These are phyloP conservation scores for Drosophila kambysellisi DNA, from an alignment of 2,888 invertebrate species.

Conservation along the genomic window DNA sequence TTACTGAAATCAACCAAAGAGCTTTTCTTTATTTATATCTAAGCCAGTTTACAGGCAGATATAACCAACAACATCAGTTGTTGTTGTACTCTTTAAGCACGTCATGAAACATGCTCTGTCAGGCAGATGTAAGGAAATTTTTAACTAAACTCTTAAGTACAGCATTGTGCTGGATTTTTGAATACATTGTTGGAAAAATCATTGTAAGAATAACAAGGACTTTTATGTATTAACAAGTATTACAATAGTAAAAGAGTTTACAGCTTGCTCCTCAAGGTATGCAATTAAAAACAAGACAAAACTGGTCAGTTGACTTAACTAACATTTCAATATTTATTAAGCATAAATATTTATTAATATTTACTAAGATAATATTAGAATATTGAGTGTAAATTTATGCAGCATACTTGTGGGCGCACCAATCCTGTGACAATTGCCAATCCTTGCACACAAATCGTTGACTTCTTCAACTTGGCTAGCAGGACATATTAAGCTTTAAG, in stretches of 20 bases:
- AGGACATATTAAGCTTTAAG: slow-evolving; percentile 16
- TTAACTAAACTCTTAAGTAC: neutral
- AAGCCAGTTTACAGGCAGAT: neutral
- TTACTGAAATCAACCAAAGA: neutral
- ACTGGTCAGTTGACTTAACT: too few species aligned
- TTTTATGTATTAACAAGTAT: neutral
- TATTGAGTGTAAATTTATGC: neutral
- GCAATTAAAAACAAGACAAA: neutral
- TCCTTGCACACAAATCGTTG: slow-evolving; percentile 7
- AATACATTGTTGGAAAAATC: too few species aligned
- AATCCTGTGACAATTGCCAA: neutral
- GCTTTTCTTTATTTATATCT: neutral
- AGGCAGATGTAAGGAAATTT: too few species aligned
- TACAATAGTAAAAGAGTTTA: too few species aligned
- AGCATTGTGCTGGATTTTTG: too few species aligned
- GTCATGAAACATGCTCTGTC: too few species aligned
- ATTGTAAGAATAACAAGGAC: too few species aligned
- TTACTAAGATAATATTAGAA: neutral
- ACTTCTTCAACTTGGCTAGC: neutral
- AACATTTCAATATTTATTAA: neutral
- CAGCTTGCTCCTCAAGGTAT: neutral
- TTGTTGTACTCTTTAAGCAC: too few species aligned
- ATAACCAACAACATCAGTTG: neutral
- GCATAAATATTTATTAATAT: neutral
- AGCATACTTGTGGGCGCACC: slow-evolving; percentile 20